Conservation (phyloP, 2,888 invertebrate genomes). For the Pheosia tremula region DNA sequence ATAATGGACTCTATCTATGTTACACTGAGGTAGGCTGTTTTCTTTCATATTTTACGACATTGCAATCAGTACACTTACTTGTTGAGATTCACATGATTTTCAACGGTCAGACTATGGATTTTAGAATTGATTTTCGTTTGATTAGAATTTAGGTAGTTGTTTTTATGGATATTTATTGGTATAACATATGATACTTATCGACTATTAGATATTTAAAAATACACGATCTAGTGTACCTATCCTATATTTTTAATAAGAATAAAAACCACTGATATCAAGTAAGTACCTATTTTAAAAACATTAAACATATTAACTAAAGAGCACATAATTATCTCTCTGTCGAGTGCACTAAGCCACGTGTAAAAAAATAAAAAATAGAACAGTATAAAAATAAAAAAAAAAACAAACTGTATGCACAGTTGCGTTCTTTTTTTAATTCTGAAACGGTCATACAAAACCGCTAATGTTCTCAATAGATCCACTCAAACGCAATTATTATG, state of each 20-base stretch:
- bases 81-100: neutral
- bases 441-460: neutral
- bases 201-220: no score
- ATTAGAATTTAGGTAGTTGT: neutral
- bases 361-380: no score
- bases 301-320: no score
- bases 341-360: no score
- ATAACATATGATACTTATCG: no score
- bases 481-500: constrained; percentile 63
- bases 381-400: neutral
- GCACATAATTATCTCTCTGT: no score
- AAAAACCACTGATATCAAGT: no score
- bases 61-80: constrained; percentile 2
- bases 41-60: constrained; percentile 48
- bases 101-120: neutral
- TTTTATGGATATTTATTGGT: neutral
- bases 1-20: constrained; percentile 48
- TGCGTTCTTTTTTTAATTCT: neutral
- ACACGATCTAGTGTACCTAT: no score
- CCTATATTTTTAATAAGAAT: no score
- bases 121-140: neutral
- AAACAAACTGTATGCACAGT: neutral
- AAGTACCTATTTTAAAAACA: no score
- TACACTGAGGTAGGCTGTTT: constrained; percentile 48
- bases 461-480: constrained; percentile 39